Percentiles rank a stretch among this genome's conserved stretches.
These are phyloP conservation scores for Umimayanthus kanabou DNA, from an alignment of 92 coral and sea anemone species.

Conservation along the genomic window DNA sequence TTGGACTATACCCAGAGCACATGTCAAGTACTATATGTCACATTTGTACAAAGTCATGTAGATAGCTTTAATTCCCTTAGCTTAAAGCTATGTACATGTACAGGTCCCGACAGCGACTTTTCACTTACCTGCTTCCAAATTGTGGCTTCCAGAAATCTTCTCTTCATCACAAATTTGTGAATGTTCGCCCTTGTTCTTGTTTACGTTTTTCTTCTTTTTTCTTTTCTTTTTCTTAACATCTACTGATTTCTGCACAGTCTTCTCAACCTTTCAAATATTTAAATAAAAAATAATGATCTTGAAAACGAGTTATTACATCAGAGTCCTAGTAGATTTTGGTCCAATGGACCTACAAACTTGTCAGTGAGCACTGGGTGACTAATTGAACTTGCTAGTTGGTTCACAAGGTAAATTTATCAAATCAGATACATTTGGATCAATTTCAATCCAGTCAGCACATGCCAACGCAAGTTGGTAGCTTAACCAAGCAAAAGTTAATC, in stretches of 20 bases:
- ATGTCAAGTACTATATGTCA: too few species aligned
- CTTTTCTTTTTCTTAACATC: conserved; percentile 30
- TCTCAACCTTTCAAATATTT: conserved; percentile 11
- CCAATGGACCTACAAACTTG: too few species aligned
- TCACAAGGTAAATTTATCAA: too few species aligned
- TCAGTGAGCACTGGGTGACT: too few species aligned
- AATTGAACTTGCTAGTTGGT: too few species aligned
- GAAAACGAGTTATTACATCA: background rate
- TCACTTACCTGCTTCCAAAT: conserved; percentile 19
- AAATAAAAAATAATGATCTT: background rate
- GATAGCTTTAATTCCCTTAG: background rate
- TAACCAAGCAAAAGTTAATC: too few species aligned
- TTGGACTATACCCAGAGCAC: too few species aligned
- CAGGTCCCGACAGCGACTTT: background rate
- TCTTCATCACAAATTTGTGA: conserved; percentile 34
- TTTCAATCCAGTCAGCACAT: too few species aligned
- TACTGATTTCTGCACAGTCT: conserved; percentile 10
- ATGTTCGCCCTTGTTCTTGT: conserved; percentile 53
- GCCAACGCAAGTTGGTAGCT: too few species aligned
- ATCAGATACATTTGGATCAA: too few species aligned
- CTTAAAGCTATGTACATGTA: background rate
- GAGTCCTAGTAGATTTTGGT: too few species aligned
- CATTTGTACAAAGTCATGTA: too few species aligned
- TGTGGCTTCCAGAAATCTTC: conserved; percentile 10
- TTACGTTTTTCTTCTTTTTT: conserved; percentile 59